These are phyloP conservation scores for Dione vanillae DNA, from an alignment of 2,888 invertebrate species.

Conservation along the genomic window DNA sequence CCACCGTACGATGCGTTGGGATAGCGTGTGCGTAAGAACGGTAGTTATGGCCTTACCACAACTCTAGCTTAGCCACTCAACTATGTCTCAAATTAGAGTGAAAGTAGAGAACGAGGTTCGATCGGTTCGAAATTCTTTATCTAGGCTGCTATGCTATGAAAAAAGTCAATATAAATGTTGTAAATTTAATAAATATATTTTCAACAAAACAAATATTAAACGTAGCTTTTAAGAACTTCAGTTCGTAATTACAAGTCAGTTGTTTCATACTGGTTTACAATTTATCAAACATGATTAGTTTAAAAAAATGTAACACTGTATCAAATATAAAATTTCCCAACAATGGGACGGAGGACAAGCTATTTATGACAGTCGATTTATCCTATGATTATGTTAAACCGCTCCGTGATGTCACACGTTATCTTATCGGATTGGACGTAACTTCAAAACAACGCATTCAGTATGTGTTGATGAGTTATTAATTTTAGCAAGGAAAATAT, in stretches of 20 bases:
- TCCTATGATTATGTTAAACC: constrained; percentile 48
- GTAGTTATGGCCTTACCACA: too few relatives aligned
- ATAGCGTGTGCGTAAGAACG: not conserved
- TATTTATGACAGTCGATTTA: constrained; percentile 51
- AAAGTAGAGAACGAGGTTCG: not conserved
- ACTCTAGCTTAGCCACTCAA: not conserved
- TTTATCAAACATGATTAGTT: not conserved
- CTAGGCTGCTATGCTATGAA: too few relatives aligned
- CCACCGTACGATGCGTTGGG: too few relatives aligned
- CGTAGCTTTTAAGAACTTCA: too few relatives aligned
- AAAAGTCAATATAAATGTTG: too few relatives aligned
- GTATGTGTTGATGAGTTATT: not conserved
- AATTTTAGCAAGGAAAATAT: not conserved
- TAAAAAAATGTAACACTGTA: not conserved
- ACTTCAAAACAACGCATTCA: constrained; percentile 42
- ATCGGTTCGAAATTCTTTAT: too few relatives aligned
- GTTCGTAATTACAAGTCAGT: not conserved
- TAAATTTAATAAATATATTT: too few relatives aligned
- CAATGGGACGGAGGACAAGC: constrained; percentile 40
- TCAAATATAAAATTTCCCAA: constrained; percentile 2
- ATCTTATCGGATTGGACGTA: constrained; percentile 59
- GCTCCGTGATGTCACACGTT: constrained; percentile 54
- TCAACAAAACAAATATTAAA: too few relatives aligned
- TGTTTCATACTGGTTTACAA: too few relatives aligned
- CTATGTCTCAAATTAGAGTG: not conserved